Evolutionary conservation across 2,797 vertebrate species (phyloP), one percentile per base, ranked within the genome.

Genomic region (Semotilus atromaculatus): DNA sequence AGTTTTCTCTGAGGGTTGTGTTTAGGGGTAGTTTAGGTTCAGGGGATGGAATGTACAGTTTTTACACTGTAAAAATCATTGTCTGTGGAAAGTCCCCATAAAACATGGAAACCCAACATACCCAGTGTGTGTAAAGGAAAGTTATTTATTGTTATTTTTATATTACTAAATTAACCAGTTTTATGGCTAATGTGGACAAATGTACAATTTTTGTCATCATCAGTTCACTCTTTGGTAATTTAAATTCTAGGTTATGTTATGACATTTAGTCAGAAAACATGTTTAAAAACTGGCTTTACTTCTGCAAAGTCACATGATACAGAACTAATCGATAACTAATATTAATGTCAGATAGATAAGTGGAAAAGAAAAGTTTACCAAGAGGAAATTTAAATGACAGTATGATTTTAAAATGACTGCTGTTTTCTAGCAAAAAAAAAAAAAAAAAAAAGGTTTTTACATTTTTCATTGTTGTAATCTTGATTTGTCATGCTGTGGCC

Each of bases 311-410:
- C 11, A 43, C 64, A 58, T 45, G 16, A 77, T 58, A 58, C 36
- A 70, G 62, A 66, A 66, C 76, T 79, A 64, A 79, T 29, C 13
- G 10, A 18, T 64, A 68, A 77, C 60, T 74, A 45, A 51, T 36
- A 19, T 5, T 23, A 53, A 53, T 53, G n/a, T 38, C 71, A 53
- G 10, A 64, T 16, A 66, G 18, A 62, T 34, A 34, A 43, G 38
- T 36, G 79, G 11, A 43, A 58, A 55, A 6, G 7, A 34, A 31
- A 82, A 53, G 31, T 75, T 66, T 48, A 29, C 51, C 7, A 23
- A 60, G 60, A 5, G 2, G 7, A 60, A 5, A 45, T 31, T 45
- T 5, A 60, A 58, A 23, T 80, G 26, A 71, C 23, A 76, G 7
- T n/a, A 21, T 68, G 10, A 75, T 19, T 70, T 70, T 36, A 38